A percentile compares a stretch with the other conserved stretches of the same genome.
Conservation (phyloP, 2,888 invertebrate genomes). For the Ephialtes manifestator region DNA sequence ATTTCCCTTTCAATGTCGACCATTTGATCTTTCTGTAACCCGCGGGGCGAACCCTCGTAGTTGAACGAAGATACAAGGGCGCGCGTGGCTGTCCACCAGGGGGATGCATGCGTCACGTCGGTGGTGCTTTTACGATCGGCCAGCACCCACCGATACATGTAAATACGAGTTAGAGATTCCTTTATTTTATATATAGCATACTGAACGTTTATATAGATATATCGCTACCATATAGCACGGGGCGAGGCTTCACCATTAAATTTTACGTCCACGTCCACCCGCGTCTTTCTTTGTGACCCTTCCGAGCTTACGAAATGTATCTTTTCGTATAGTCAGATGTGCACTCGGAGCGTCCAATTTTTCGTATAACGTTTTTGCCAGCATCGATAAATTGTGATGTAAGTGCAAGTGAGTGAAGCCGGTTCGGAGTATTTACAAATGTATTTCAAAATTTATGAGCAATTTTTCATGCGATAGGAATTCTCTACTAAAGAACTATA, state of each 20-base stretch:
- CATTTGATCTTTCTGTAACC: slow-evolving; percentile 70
- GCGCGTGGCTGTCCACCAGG: slow-evolving; percentile 32
- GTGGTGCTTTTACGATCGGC: slow-evolving; percentile 71
- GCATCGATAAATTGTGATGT: background rate
- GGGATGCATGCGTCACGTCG: slow-evolving; percentile 46
- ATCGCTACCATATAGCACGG: background rate
- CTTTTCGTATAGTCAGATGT: slow-evolving; percentile 11
- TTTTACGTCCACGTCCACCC: slow-evolving; percentile 27
- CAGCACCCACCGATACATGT: slow-evolving; percentile 71
- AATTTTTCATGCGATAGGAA: background rate
- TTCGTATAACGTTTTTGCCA: background rate
- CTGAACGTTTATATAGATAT: slow-evolving; percentile 1
- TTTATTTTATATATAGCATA: slow-evolving; percentile 55
- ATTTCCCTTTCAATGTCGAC: slow-evolving; percentile 70
- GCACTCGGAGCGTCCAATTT: background rate
- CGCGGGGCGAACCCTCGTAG: slow-evolving; percentile 32
- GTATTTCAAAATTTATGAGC: background rate
- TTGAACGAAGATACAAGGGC: slow-evolving; percentile 31
- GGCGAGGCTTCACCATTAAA: slow-evolving; percentile 16
- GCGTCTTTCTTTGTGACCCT: slow-evolving; percentile 15
- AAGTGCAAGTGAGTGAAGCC: background rate
- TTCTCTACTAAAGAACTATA: no score
- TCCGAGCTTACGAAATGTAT: slow-evolving; percentile 8
- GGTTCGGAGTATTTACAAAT: background rate
- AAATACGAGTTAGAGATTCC: slow-evolving; percentile 68